phyloP scores from a whole-genome alignment of 2,888 invertebrate species.

The Augochlorella aurata region DNA sequence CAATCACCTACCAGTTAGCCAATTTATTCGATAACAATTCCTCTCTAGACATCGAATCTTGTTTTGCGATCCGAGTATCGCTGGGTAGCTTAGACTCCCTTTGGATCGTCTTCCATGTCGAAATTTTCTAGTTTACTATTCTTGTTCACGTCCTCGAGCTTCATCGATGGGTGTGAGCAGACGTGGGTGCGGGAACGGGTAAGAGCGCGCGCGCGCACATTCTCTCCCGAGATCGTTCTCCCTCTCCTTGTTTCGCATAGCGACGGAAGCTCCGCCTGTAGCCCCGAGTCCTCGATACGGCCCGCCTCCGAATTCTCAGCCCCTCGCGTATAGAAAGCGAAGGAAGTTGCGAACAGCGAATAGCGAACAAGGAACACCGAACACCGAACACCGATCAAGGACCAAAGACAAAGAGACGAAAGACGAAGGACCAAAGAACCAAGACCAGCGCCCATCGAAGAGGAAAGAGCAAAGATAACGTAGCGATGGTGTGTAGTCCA shows the following conservation, averaged over 20 bases:
- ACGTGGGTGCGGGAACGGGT: constrained; percentile 16
- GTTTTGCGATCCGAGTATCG: neutral
- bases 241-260: constrained; percentile 48
- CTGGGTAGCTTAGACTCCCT: neutral
- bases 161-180: constrained; percentile 42
- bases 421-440: too few relatives aligned
- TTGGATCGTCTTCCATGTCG: neutral
- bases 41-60: neutral
- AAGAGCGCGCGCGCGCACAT: constrained; percentile 21
- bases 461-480: constrained; percentile 48
- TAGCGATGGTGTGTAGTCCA: constrained; percentile 35
- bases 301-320: constrained; percentile 75
- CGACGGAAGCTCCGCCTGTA: constrained; percentile 75
- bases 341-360: constrained; percentile 59
- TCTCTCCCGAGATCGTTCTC: constrained; percentile 32
- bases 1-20: too few relatives aligned
- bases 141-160: constrained; percentile 15
- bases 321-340: constrained; percentile 70
- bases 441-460: too few relatives aligned
- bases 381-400: neutral
- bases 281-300: constrained; percentile 66
- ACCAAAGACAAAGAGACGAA: constrained; percentile 32
- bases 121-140: neutral
- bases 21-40: neutral
- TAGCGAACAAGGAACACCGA: neutral